These are phyloP conservation scores for Xiphophorus couchianus DNA, from an alignment of 2,113 vertebrate species.

Conservation along the genomic window DNA sequence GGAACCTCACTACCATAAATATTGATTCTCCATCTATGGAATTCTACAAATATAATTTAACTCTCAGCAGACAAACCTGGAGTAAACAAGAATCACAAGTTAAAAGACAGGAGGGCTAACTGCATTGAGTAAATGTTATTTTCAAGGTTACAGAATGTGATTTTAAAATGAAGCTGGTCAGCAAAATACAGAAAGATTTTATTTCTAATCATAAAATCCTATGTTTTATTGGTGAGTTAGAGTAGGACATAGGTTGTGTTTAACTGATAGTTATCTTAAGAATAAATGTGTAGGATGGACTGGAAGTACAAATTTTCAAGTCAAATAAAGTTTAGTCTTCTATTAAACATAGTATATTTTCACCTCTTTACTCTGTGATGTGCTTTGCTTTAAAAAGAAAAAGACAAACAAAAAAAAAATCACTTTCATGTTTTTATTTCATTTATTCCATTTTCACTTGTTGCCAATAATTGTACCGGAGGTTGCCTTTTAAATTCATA, in stretches of 20 bases:
- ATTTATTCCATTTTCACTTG: background rate
- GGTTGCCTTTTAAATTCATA: background rate
- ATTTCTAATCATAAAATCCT: slow-evolving; percentile 25
- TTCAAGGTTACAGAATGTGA: slow-evolving; percentile 33
- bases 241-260: slow-evolving; percentile 65
- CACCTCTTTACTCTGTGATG: slow-evolving; percentile 7
- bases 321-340: slow-evolving; percentile 38
- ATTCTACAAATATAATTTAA: slow-evolving; percentile 58
- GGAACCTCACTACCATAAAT: slow-evolving; percentile 63
- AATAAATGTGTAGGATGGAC: slow-evolving; percentile 67
- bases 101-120: slow-evolving; percentile 46
- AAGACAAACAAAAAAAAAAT: slow-evolving; percentile 2
- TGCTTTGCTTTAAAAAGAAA: background rate
- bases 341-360: slow-evolving; percentile 29
- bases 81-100: slow-evolving; percentile 26
- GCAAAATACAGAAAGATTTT: slow-evolving; percentile 59
- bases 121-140: slow-evolving; percentile 62
- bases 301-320: slow-evolving; percentile 50
- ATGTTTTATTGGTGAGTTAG: slow-evolving; percentile 60
- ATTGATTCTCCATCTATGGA: slow-evolving; percentile 62
- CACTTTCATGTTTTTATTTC: background rate
- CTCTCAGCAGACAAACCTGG: slow-evolving; percentile 24
- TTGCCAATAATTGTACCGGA: slow-evolving; percentile 6
- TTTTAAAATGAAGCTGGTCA: slow-evolving; percentile 45
- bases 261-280: slow-evolving; percentile 70